Evolutionary conservation across 2,888 invertebrate species (phyloP), one percentile per base, ranked within the genome.

Genomic region (Pterostichus niger): DNA sequence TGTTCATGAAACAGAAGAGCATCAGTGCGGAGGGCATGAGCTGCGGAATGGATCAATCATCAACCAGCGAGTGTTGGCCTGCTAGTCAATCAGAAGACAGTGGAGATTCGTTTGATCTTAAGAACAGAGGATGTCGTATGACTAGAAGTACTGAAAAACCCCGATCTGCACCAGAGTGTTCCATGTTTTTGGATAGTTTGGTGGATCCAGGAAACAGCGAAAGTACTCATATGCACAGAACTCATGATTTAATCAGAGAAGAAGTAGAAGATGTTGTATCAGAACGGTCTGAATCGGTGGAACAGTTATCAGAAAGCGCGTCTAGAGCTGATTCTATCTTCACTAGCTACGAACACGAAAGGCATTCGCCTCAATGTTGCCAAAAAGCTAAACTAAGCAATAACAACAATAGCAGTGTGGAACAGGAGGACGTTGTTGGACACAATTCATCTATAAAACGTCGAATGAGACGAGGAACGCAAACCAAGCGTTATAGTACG

Each of bases 1-100:
- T 97, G 85, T 97, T 97, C 88, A 97, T 97, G 92, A 96, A 97
- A 89, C 97, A 97, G 88, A 96, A 96, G 89, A 96, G 96, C 88
- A 93, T 93, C 91, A 95, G 96, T 85, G 94, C 94, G 81, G 96
- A 96, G 89, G 94, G 94, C 83, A 92, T 93, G 86, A 93, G 93
- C 83, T 90, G 91, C 17, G 93, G 93, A 80, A 93, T 95, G 91
- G 96, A 96, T 88, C 95, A 96, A 85, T 93, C 96, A 59, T 95
- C 95, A 0, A 94, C 90, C 0, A 91, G 92, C 76, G 92, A 96
- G 86, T 95, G 95, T 87, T 96, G 96, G 96, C 95, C 95, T 3
- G 93, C 92, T 17, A 93, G 93, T 85, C 93, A 93, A 84, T 93
- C 93, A 56, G 89, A 88, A 31, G 40, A 40, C 5, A 93, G 93